Percentiles rank a stretch among this genome's conserved stretches.
phyloP scores from a whole-genome alignment of 2,113 vertebrate species.

The Oncorhynchus mykiss region DNA sequence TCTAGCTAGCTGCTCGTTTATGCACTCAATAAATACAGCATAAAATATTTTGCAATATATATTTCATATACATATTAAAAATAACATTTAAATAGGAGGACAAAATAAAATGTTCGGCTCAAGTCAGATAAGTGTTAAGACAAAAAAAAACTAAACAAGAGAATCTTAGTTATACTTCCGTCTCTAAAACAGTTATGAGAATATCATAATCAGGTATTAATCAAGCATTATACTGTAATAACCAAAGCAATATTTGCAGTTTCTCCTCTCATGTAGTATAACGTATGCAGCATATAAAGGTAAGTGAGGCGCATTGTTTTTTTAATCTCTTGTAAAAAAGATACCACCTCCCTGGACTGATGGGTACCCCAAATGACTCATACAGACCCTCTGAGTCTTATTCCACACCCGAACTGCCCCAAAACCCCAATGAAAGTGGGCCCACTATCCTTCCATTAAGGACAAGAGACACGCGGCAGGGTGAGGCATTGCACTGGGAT shows the following conservation, averaged over 20 bases:
- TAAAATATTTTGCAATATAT: slow-evolving; percentile 79
- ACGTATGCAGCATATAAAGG: slow-evolving; percentile 92
- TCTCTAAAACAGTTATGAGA: slow-evolving; percentile 79
- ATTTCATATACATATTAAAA: slow-evolving; percentile 67
- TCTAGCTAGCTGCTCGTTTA: slow-evolving; percentile 67
- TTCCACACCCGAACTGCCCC: slow-evolving; percentile 38
- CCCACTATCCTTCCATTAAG: slow-evolving; percentile 33
- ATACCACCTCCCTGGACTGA: slow-evolving; percentile 63
- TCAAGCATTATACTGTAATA: slow-evolving; percentile 81
- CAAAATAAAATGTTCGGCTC: slow-evolving; percentile 73
- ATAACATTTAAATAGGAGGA: slow-evolving; percentile 80
- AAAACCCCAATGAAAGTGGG: slow-evolving; percentile 36
- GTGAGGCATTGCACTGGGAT: slow-evolving; percentile 52
- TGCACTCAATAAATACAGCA: slow-evolving; percentile 80
- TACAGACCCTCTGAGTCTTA: slow-evolving; percentile 33
- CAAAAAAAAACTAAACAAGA: slow-evolving; percentile 66
- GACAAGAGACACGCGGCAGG: slow-evolving; percentile 27
- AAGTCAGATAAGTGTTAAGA: slow-evolving; percentile 78
- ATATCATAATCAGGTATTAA: slow-evolving; percentile 81
- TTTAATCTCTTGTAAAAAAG: slow-evolving; percentile 66
- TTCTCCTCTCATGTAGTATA: slow-evolving; percentile 77
- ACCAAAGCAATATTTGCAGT: slow-evolving; percentile 81
- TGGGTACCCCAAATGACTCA: slow-evolving; percentile 75
- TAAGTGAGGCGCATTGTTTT: slow-evolving; percentile 90
- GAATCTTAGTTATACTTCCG: slow-evolving; percentile 67